Evolutionary conservation across 2,888 invertebrate genomes (phyloP), one percentile per base, ranked within the genome.

Genomic region (Nezara viridula): DNA sequence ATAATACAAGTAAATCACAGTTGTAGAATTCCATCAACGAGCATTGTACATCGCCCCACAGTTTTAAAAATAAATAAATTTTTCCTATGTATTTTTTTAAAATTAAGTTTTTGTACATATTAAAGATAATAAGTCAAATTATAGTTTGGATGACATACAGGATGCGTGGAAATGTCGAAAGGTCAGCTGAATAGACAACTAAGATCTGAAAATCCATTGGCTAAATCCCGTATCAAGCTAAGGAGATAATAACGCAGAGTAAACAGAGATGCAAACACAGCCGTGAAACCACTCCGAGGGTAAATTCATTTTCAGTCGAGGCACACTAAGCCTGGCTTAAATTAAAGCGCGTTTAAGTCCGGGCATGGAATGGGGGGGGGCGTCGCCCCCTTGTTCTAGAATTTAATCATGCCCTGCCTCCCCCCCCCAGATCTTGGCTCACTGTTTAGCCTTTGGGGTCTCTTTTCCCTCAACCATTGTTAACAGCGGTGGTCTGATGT

Each of bases 301-400:
- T 81, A 44, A 44, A 81, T n/a, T 81, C 44, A 14, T 44, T 81
- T 44, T 44, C 24, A 81, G 40, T 44, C 24, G 2, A 3, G 27
- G 5, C 44, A 12, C 14, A 14, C 44, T 81, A 44, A 81, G 44
- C 44, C 44, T 21, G 44, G 81, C 44, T 81, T 47, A 81, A 47
- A 81, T 81, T 81, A 81, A 81, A 81, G 44, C 44, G 24, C 77
- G 77, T 44, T 77, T 77, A 77, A 77, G 37, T 77, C 77, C 77
- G 1, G 37, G 14, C 32, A 9, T n/a, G 4, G 37, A 2, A 16
- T 10, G 21, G 24, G 40, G 24, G 77, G 77, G 77, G 77, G 77
- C 14, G 73, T n/a, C 73, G 7, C 40, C 81, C 81, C 44, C 81
- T 81, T 40, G 44, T 47, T 81, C 44, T 47, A n/a, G 81, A 81